A percentile compares a stretch with the other conserved stretches of the same genome.
These are phyloP conservation scores for Alsophila aescularia DNA, from an alignment of 2,888 invertebrate species.

Conservation along the genomic window DNA sequence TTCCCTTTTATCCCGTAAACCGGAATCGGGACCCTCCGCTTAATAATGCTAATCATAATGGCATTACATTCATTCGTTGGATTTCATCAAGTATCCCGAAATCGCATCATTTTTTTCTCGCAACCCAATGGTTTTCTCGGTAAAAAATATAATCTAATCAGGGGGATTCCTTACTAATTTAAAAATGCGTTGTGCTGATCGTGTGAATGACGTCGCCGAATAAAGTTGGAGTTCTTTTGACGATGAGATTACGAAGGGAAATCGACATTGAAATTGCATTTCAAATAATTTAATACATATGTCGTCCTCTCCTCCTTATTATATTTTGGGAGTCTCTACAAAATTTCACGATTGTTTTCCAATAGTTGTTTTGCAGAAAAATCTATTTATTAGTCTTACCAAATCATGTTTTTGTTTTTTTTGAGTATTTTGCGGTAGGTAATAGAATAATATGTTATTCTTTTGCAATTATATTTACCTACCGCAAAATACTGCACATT, in stretches of 20 bases:
- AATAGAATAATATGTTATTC: no score
- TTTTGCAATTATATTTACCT: no score
- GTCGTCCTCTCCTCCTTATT: slow-evolving; percentile 21
- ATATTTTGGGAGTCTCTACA: no score
- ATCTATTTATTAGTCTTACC: no score
- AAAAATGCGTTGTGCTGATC: slow-evolving; percentile 54
- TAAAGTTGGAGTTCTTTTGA: slow-evolving; percentile 14
- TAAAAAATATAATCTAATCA: slow-evolving; percentile 68
- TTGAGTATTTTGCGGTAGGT: no score
- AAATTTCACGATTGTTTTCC: no score
- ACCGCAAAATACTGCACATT: slow-evolving; percentile 51
- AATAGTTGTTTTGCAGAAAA: no score
- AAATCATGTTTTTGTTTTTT: no score
- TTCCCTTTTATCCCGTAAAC: slow-evolving; percentile 79
- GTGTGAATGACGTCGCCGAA: slow-evolving; percentile 37
- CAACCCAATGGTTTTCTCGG: slow-evolving; percentile 65
- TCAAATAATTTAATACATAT: slow-evolving; percentile 20
- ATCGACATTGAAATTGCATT: slow-evolving; percentile 26
- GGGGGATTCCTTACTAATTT: slow-evolving; percentile 57
- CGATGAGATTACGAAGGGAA: slow-evolving; percentile 22
- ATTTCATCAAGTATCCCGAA: slow-evolving; percentile 78
- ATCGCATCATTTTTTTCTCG: slow-evolving; percentile 66
- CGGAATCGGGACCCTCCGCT: slow-evolving; percentile 76
- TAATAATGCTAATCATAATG: slow-evolving; percentile 84
- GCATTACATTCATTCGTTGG: slow-evolving; percentile 81